Evolutionary conservation across 1,140 invertebrate genomes (phyloP), one percentile per base, ranked within the genome.

Genomic region (Portunus trituberculatus): DNA sequence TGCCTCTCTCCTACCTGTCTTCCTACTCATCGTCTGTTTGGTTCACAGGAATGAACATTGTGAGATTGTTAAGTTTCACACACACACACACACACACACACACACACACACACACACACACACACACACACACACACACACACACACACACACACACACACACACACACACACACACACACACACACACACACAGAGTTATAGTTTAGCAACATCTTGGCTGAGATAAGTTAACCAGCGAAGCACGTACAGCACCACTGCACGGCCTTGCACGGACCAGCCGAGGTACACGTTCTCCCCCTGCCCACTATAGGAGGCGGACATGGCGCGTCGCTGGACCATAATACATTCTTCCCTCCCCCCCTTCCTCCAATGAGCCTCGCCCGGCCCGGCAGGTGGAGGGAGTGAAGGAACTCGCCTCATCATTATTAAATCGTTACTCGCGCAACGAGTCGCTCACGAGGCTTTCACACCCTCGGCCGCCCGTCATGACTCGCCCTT

Each of bases 391-490:
- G 29, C 29, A 90, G 3, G 31, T 16, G 32, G 8, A 10, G 29
- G 25, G 25, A 32, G 32, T n/a, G 29, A 48, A 76, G 52, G 59
- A 94, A 94, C 67, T 46, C 94, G 91, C 91, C 90, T 28, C 91
- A 95, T 95, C 94, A 95, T 67, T 95, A 95, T 95, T 95, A 88
- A 95, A 92, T 95, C 94, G 94, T 95, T 95, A 95, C 94, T 59
- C 76, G 52, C 29, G 28, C 94, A 95, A 95, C 91, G 94, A 95
- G 94, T 92, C 91, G 90, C 91, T 95, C 94, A 95, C 84, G 84
- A 95, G 83, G 90, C 91, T 87, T 95, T 95, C 91, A 95, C 94
- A 95, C 91, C 94, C 91, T 82, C 48, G 84, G 45, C 90, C 32
- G 76, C 45, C n/a, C 91, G 94, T 52, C 83, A 95, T 95, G 94